Conservation (phyloP, 1,140 invertebrate genomes). For the Anastrepha ludens region DNA sequence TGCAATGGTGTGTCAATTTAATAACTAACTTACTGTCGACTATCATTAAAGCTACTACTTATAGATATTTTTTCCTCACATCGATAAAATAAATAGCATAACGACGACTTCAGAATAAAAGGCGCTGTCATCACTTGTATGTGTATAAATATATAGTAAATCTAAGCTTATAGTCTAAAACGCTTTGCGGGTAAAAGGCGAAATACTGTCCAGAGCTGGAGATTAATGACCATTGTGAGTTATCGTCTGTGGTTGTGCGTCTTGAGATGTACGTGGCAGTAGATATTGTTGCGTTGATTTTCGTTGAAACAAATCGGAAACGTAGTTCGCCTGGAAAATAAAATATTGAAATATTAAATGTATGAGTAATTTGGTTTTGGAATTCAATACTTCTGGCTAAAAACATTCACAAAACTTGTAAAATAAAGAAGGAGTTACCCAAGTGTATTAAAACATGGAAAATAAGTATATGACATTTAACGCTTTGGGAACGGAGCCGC, state of each 20-base stretch:
- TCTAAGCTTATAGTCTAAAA: neutral
- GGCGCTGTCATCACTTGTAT: neutral
- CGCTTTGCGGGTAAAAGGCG: slow-evolving; percentile 4
- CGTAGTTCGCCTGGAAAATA: slow-evolving; percentile 66
- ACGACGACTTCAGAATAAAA: neutral
- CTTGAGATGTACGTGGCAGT: slow-evolving; percentile 65
- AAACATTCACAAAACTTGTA: too few species aligned
- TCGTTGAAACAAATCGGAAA: slow-evolving; percentile 67
- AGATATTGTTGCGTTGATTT: slow-evolving; percentile 60
- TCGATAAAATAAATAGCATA: slow-evolving; percentile 23
- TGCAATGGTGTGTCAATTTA: neutral
- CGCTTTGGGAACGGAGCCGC: too few species aligned
- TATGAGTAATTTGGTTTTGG: neutral
- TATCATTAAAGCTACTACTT: neutral
- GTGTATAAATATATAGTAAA: neutral
- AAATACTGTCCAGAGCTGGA: slow-evolving; percentile 1
- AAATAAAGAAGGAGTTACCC: too few species aligned
- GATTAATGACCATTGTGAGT: slow-evolving; percentile 45
- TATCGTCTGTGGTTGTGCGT: slow-evolving; percentile 58
- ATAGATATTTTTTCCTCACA: neutral
- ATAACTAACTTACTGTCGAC: neutral
- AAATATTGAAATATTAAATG: neutral
- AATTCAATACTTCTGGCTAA: too few species aligned
- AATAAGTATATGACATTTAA: too few species aligned
- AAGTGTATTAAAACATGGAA: too few species aligned